A percentile compares a stretch with the other conserved stretches of the same genome.
phyloP scores from a whole-genome alignment of 2,113 vertebrate genomes.

The Myotis brandtii region DNA sequence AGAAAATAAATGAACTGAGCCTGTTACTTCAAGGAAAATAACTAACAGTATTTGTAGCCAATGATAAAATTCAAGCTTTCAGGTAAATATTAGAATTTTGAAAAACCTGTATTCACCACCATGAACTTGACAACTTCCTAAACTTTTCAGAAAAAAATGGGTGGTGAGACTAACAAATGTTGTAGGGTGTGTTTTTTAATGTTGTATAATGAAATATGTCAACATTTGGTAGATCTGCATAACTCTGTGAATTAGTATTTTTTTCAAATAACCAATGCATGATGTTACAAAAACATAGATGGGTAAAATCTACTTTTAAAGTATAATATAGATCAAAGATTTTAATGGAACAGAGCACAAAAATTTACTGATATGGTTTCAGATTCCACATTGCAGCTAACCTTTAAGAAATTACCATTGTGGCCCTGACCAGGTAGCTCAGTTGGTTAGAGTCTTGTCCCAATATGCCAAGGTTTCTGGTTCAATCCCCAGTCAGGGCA shows the following conservation, averaged over 20 bases:
- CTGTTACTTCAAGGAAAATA: slow-evolving; percentile 26
- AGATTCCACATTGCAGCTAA: slow-evolving; percentile 34
- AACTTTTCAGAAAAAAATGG: slow-evolving; percentile 24
- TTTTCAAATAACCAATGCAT: slow-evolving; percentile 19
- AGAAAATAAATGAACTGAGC: not conserved
- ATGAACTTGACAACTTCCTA: slow-evolving; percentile 31
- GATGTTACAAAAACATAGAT: slow-evolving; percentile 5
- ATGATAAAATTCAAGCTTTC: slow-evolving; percentile 35
- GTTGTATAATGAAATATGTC: slow-evolving; percentile 17
- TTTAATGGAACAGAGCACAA: not conserved
- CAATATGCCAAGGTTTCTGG: not conserved
- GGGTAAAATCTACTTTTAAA: slow-evolving; percentile 13
- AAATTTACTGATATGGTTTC: slow-evolving; percentile 31
- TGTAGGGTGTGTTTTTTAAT: not conserved
- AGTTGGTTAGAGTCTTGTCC: not conserved
- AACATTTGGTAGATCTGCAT: slow-evolving; percentile 37
- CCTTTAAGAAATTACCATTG: slow-evolving; percentile 17
- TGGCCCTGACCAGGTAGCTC: not conserved
- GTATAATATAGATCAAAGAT: not conserved
- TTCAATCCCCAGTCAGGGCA: not conserved
- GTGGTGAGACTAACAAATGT: slow-evolving; percentile 34
- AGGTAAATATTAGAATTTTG: slow-evolving; percentile 47
- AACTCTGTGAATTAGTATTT: slow-evolving; percentile 3
- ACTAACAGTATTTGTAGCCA: slow-evolving; percentile 21
- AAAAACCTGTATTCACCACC: slow-evolving; percentile 1